Conservation (phyloP, 2,888 invertebrate species). For the Cantharis rufa region DNA sequence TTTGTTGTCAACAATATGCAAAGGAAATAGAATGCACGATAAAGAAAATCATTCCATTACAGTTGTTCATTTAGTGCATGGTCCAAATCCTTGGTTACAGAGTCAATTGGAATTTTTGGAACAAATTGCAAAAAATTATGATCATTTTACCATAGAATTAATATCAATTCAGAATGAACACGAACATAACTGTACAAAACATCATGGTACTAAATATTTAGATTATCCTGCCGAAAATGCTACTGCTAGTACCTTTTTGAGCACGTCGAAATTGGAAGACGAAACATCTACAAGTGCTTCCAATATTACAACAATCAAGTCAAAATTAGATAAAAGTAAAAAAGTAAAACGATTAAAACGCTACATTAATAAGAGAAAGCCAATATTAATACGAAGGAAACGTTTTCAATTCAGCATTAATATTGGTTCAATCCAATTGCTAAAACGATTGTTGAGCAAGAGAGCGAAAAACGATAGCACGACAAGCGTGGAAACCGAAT, state of each 20-base stretch:
- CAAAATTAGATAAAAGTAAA: not conserved
- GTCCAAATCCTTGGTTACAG: conserved; percentile 40
- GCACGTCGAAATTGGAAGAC: not conserved
- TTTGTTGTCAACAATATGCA: conserved; percentile 29
- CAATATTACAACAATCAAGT: not conserved
- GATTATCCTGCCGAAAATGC: not conserved
- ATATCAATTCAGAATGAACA: conserved; percentile 38
- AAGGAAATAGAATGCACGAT: conserved; percentile 8
- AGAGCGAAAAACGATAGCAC: not conserved
- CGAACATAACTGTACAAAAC: not conserved
- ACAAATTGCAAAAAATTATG: conserved; percentile 46
- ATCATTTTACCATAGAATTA: conserved; percentile 45
- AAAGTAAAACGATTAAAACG: not conserved
- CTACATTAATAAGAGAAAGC: not conserved
- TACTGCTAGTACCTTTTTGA: not conserved
- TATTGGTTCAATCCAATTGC: not conserved
- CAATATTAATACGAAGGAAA: conserved; percentile 6
- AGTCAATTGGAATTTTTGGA: conserved; percentile 45
- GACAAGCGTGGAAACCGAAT: not conserved
- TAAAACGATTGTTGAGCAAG: not conserved
- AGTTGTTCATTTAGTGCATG: conserved; percentile 50
- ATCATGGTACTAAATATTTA: not conserved
- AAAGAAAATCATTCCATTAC: conserved; percentile 39
- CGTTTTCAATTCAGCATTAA: not conserved
- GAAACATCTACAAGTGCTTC: not conserved